phyloP scores from a whole-genome alignment of 2,113 vertebrate species.

The Scolopax mira region DNA sequence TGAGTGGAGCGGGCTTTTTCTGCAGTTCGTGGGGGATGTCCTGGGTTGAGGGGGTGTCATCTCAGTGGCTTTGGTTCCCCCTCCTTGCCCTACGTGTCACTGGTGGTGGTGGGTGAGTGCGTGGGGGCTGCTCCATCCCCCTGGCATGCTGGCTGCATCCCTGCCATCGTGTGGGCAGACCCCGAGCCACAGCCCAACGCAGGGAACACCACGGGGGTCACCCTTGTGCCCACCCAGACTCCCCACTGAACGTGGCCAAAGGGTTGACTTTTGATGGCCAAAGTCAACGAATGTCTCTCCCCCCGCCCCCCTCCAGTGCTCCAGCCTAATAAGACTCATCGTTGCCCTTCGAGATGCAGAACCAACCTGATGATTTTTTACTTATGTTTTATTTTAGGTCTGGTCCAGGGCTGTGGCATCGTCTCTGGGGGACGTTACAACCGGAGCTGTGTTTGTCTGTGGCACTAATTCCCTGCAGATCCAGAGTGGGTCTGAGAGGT shows the following conservation, averaged over 20 bases:
- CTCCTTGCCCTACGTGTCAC: neutral
- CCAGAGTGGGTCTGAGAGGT: neutral
- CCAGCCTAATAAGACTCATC: rapidly evolving
- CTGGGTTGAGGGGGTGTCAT: neutral
- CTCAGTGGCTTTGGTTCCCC: neutral
- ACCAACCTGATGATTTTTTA: no score
- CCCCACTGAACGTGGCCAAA: rapidly evolving
- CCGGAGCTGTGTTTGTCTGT: neutral
- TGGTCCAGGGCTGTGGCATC: rapidly evolving
- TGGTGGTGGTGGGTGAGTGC: neutral
- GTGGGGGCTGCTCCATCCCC: neutral
- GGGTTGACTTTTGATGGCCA: neutral
- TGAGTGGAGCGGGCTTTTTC: neutral
- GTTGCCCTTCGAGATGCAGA: rapidly evolving
- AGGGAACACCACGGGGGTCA: slow-evolving; percentile 75
- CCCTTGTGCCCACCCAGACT: neutral
- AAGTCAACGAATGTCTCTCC: rapidly evolving
- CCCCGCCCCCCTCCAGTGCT: rapidly evolving
- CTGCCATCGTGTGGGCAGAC: slow-evolving; percentile 33
- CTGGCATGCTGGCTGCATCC: rapidly evolving
- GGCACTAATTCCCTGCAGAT: rapidly evolving
- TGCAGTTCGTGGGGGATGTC: neutral
- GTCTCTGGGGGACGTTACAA: neutral
- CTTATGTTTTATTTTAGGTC: no score
- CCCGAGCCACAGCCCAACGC: slow-evolving; percentile 26